A percentile compares a stretch with the other conserved stretches of the same genome.
These are phyloP conservation scores for Poecilia wingei DNA, from an alignment of 2,797 vertebrate species.

Conservation along the genomic window DNA sequence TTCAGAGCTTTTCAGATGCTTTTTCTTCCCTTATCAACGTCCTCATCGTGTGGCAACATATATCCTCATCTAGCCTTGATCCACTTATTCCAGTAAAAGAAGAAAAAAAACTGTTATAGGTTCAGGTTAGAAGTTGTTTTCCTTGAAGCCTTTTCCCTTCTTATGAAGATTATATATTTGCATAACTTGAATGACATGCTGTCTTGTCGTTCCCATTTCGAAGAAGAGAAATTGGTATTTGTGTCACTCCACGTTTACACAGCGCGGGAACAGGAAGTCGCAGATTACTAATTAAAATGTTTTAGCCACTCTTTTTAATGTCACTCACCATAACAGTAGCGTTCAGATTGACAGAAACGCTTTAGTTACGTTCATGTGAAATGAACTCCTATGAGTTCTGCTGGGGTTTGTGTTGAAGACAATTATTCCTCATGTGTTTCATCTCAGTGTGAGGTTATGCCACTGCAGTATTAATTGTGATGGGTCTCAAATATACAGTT, in stretches of 20 bases:
- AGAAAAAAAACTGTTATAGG: not conserved
- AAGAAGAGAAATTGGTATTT: not conserved
- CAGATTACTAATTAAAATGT: not conserved
- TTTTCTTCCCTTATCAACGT: not conserved
- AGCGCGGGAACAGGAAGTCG: not conserved
- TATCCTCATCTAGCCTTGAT: not conserved
- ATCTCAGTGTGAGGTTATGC: not conserved
- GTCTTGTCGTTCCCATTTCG: not conserved
- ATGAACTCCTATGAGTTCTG: not conserved
- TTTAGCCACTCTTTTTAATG: no score
- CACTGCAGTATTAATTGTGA: not conserved
- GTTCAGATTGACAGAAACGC: not conserved
- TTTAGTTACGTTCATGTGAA: not conserved
- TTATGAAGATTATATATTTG: not conserved
- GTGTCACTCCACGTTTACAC: not conserved
- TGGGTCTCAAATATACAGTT: not conserved
- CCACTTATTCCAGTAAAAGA: not conserved
- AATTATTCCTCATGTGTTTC: not conserved
- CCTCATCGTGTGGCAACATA: not conserved
- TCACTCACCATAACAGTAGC: not conserved
- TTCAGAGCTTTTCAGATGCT: not conserved
- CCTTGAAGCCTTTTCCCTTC: not conserved
- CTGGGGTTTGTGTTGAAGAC: not conserved
- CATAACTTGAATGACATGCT: not conserved
- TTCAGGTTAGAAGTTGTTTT: not conserved